Conservation (phyloP, 2,113 vertebrate genomes). For the Vireo altiloquus region DNA sequence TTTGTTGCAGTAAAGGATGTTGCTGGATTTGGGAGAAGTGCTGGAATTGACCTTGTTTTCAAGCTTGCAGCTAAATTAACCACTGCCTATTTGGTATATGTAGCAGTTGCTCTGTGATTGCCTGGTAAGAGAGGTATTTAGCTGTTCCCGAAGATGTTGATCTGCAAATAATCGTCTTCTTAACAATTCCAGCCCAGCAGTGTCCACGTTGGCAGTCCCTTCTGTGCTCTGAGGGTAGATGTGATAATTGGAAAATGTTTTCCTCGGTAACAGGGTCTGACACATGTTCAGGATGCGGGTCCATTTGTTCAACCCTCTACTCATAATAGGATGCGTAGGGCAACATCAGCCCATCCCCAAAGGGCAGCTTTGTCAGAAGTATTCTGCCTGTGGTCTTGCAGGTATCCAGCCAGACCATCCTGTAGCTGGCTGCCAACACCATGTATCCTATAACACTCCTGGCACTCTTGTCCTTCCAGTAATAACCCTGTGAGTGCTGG, state of each 20-base stretch:
- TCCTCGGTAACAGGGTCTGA: neutral
- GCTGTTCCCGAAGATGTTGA: neutral
- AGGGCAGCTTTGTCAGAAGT: neutral
- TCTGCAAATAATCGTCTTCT: neutral
- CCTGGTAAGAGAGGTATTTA: neutral
- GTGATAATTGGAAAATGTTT: neutral
- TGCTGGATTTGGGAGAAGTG: neutral
- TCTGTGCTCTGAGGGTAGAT: neutral
- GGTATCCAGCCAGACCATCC: neutral
- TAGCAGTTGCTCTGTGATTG: neutral
- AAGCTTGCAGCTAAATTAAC: neutral
- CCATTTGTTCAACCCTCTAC: neutral
- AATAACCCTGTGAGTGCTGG: neutral
- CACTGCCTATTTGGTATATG: neutral
- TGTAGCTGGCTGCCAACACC: neutral
- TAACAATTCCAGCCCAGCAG: neutral
- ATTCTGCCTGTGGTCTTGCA: neutral
- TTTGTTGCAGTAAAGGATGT: neutral
- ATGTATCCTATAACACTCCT: neutral
- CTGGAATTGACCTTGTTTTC: neutral
- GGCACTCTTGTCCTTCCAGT: conserved; percentile 2
- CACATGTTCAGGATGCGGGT: neutral
- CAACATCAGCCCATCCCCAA: neutral
- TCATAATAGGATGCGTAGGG: neutral
- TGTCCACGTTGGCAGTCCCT: neutral